Evolutionary conservation across 2,113 vertebrate species (phyloP).

Genomic region (Neolamprologus longior): DNA sequence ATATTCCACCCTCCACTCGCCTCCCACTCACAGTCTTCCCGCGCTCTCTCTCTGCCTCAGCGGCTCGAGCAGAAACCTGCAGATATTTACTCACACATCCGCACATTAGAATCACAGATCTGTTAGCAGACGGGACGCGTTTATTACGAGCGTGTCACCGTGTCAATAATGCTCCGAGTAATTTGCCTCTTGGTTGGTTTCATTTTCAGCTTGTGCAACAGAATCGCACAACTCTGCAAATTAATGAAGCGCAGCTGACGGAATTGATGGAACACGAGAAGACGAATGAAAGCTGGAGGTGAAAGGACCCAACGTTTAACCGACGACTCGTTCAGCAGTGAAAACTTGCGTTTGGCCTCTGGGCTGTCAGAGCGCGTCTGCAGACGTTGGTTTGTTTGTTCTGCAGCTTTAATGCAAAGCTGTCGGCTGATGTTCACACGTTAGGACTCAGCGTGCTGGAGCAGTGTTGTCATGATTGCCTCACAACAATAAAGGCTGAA

Average conservation of each 20-base stretch:
- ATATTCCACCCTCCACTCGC: neutral
- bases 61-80: neutral
- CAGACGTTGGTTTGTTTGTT: neutral
- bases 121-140: neutral
- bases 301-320: neutral
- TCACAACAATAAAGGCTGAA: neutral
- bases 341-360: neutral
- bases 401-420: neutral
- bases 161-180: neutral
- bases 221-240: neutral
- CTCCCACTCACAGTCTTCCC: neutral
- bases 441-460: neutral
- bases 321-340: neutral
- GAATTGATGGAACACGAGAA: neutral
- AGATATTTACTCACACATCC: neutral
- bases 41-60: neutral
- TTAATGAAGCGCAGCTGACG: neutral
- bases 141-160: neutral
- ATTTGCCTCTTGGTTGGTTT: slow-evolving; percentile 14
- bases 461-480: neutral
- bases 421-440: neutral
- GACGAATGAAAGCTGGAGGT: neutral
- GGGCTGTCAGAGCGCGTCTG: neutral
- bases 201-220: neutral
- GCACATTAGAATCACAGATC: neutral